Conservation (phyloP, 2,113 vertebrate species). For the Ardeotis arabs region DNA sequence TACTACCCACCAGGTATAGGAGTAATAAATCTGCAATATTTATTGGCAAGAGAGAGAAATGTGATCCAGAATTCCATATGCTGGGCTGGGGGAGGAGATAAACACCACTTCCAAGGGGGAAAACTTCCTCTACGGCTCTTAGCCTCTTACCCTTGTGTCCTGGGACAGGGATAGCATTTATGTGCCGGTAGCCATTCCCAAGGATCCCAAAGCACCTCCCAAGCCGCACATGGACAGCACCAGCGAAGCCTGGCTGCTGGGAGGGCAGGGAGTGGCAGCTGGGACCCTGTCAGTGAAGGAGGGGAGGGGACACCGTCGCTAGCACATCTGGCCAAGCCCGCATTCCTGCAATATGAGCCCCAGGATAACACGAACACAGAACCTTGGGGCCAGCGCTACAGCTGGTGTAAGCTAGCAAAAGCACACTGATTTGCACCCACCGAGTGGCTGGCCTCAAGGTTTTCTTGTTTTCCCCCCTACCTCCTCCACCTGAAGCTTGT, state of each 20-base stretch:
- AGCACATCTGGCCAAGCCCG: constrained; percentile 51
- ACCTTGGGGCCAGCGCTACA: constrained; percentile 17
- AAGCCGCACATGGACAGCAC: not conserved
- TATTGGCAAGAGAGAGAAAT: constrained; percentile 75
- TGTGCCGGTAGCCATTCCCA: not conserved
- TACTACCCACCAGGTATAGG: constrained; percentile 71
- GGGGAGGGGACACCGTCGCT: not conserved
- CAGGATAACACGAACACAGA: constrained; percentile 43
- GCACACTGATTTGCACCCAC: constrained; percentile 29
- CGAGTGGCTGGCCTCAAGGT: not conserved
- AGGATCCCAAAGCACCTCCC: not conserved
- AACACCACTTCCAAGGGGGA: constrained; percentile 41
- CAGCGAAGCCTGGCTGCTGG: not conserved
- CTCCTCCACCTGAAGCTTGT: not conserved
- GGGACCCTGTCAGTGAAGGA: not conserved
- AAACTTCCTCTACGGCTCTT: not conserved
- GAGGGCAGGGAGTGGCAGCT: constrained; percentile 19
- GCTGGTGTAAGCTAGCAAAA: constrained; percentile 26
- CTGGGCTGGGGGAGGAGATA: constrained; percentile 56
- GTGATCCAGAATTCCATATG: constrained; percentile 68
- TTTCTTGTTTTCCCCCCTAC: not conserved
- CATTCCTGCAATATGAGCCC: constrained; percentile 60
- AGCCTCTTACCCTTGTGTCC: not conserved
- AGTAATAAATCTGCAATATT: constrained; percentile 73
- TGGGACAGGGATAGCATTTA: not conserved